Base-by-base conservation (phyloP, 1,140 invertebrate genomes). In the Drosophila rufa region DNA sequence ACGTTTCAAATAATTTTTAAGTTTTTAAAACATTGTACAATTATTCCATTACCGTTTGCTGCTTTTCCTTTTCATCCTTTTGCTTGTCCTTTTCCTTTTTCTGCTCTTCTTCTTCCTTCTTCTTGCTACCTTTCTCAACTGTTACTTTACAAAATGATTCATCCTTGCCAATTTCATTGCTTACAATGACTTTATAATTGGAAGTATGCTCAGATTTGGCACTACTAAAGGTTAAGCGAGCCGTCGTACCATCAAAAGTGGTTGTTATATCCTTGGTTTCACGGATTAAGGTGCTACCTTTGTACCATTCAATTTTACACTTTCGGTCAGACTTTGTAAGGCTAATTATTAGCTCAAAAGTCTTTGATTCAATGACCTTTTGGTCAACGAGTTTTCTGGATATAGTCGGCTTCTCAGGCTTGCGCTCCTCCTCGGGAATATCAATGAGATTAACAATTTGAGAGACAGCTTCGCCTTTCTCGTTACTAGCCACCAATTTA, bases 401-500 rank as follows among this genome's bases (percentile, higher is more conserved):
- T 80, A 98, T 95, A 86, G 95, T 95, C 11, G 95, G 95, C 81
- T 96, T 96, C 45, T 56, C 57, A 3, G 81, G 79, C 46, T 92
- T 92, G 8, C 81, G 79, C 43, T 93, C 92, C 33, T 92, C 92
- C 58, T 96, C 95, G 7, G 96, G 96, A 80, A 98, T 95, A 82
- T 98, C 96, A 42, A 95, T 95, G 12, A 98, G 95, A 93, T 97
- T 96, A 1, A 99, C 97, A 59, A 96, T 94, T 93, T 98, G 96
- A n/a, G 97, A 98, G 33, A 96, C 96, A 2, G 97, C 97, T 94
- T 98, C 97, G 70, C 98, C 98, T 93, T 98, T 98, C 87, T 98
- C 97, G 87, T 98, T 98, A 91, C 97, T 97, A 8, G 97, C 98
- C 0, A 98, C 95, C 68, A 98, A 94, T 93, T 98, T 98, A 91